Base-by-base conservation (phyloP, 2,113 vertebrate genomes). In the Cheirogaleus medius region DNA sequence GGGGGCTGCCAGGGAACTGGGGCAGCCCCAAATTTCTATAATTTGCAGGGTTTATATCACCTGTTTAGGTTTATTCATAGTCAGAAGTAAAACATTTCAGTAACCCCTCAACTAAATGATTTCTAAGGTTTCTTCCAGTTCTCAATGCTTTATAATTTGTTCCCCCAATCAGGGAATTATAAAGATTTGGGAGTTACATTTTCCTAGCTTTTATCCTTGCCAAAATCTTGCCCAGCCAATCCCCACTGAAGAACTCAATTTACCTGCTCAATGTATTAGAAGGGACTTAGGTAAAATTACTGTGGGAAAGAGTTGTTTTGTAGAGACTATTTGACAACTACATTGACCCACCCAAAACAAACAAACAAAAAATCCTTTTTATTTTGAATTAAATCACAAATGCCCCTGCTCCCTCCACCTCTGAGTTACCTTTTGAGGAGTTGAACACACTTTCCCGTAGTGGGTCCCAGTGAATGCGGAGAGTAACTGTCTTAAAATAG, bases 401-500 rank as follows among this genome's bases (percentile, higher is more conserved):
- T 23, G 21, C 54, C n/a, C 85, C 52, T 39, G 47, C 63, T 21
- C 11, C 17, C 42, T 96, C 95, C 73, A 8, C 71, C 90, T 86
- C 63, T 4, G 83, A 90, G 83, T 88, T 56, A 0, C 8, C 21
- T 92, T 84, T 77, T 68, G 1, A 85, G 64, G 96, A 21, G 54
- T n/a, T 78, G n/a, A 58, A 69, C 90, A 66, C 20, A 91, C 80
- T 91, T 32, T 85, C 93, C 74, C 91, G 88, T 82, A 84, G 89
- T 47, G 95, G 90, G 94, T 87, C 68, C 92, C 47, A 77, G 81
- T 68, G 80, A 97, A 87, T 74, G 60, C 87, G 85, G 37, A 0
- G 25, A 97, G 58, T 77, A 98, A 87, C 82, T 74, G 20, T 82
- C 92, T 97, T 98, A 98, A 98, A 98, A 98, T 98, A 98, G 97